Base-by-base conservation (phyloP, 1,140 invertebrate genomes). In the Brachionus paranguensis region DNA sequence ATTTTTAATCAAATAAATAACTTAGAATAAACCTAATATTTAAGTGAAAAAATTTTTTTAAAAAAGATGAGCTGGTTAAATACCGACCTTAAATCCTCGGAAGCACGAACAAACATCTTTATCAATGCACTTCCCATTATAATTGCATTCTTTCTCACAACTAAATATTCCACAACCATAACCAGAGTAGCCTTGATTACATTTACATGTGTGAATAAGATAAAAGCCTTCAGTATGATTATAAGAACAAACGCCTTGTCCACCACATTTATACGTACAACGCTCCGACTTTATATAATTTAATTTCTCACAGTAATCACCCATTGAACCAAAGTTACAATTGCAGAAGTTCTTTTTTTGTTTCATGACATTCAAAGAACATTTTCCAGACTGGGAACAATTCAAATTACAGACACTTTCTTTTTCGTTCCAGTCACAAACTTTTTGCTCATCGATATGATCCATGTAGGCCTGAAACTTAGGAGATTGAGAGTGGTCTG, bases 151-250 rank as follows among this genome's bases (percentile, higher is more conserved):
- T 7, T 76, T 12, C 24, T 11, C 10, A 76, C 72, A 76, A 27
- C 17, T 29, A 17, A 76, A 76, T 10, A 76, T 50, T 50, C 50
- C 72, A 50, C 72, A 76, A 27, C 72, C 72, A 76, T 76, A 76
- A 12, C 72, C 72, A 76, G 0, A 76, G 12, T 76, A 76, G 24
- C 72, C 72, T n/a, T 17, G 6, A 27, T 76, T 12, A 29, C 72
- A 76, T 14, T 76, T 43, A 50, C 72, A 76, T 12, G 72, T 76
- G 20, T 76, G 43, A 29, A 76, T 50, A 20, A 27, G 10, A 50
- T 76, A 76, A 47, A 76, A 76, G 12, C 72, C 72, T 76, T 76
- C 72, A 24, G 72, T 76, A 50, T 76, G 72, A 29, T 76, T 76
- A 50, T n/a, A 76, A 11, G 7, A 8, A n/a, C 72, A 76, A 27